Evolutionary conservation across 2,888 invertebrate species (phyloP).

Genomic region (Acrobasis repandana): DNA sequence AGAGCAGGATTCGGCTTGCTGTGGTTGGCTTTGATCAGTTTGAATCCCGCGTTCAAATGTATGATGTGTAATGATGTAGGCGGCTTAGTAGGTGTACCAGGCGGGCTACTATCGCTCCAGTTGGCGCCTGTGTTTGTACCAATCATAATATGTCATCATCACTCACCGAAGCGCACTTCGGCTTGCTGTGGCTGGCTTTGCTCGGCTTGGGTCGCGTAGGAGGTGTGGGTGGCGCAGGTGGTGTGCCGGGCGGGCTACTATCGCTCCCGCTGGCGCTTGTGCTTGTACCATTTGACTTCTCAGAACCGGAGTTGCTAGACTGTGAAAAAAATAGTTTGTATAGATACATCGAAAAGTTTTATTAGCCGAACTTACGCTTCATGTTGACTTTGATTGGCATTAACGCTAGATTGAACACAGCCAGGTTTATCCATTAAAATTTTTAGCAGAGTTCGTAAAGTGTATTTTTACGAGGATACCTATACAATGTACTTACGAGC

Average conservation of each 20-base stretch:
- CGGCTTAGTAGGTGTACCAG: too few species aligned
- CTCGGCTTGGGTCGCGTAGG: conserved; percentile 42
- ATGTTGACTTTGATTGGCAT: too few species aligned
- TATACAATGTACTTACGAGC: background rate
- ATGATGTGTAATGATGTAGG: too few species aligned
- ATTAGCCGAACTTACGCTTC: too few species aligned
- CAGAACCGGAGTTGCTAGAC: conserved; percentile 69
- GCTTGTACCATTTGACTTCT: conserved; percentile 56
- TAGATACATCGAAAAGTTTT: background rate
- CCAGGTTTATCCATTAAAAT: too few species aligned
- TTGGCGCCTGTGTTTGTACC: background rate
- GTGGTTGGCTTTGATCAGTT: too few species aligned
- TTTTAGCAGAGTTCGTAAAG: too few species aligned
- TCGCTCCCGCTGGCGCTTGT: conserved; percentile 54
- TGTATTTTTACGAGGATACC: conserved; percentile 7
- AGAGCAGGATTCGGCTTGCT: too few species aligned
- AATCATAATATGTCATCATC: background rate
- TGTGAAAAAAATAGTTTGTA: conserved; percentile 37
- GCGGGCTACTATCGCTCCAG: background rate
- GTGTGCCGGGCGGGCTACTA: conserved; percentile 70
- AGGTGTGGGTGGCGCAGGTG: conserved; percentile 58
- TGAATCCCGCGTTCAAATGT: too few species aligned
- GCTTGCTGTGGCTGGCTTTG: conserved; percentile 40
- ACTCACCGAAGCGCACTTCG: conserved; percentile 59
- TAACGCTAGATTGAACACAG: too few species aligned